Base-by-base conservation (phyloP, 2,888 invertebrate genomes). In the Napeogenes sylphis region DNA sequence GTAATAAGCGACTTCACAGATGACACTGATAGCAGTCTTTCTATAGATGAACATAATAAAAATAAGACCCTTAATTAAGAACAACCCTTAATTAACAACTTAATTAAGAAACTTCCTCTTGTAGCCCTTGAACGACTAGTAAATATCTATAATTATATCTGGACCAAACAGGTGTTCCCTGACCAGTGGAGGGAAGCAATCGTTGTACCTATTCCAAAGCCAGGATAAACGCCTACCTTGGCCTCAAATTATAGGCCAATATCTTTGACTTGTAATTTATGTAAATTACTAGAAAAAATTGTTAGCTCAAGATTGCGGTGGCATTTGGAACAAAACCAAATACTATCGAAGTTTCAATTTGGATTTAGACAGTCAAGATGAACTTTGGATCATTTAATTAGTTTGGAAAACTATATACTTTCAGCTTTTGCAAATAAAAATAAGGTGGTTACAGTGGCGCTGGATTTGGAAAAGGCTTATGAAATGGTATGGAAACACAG, bases 401-500 rank as follows among this genome's bases (percentile, higher is more conserved):
- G 58, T 42, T 35, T 67, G 21, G 61, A 64, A 61, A 63, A 56
- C 58, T 68, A 70, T 53, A 47, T 66, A 46, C 56, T 63, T 5
- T 46, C 59, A 21, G 13, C 60, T 4, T 64, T 67, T 64, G 66
- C 66, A 21, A 66, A 68, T 57, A 33, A 68, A 6, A 54, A 65
- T 45, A 30, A 61, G 42, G 10, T 58, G 21, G 59, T 68, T 32
- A 55, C 56, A 14, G 61, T 70, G 53, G 61, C 66, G 3, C 51
- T 68, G 53, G 68, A 68, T 55, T 57, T 69, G 12, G 69, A 66
- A 54, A 67, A 69, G 47, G 63, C 67, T 13, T 67, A 67, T 46
- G 67, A 67, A 62, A 67, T 67, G 67, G 64, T 67, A 5, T 70
- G 70, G 70, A 67, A 64, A 64, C 61, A 64, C n/a, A 58, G 66